These are phyloP conservation scores for Scyliorhinus canicula DNA, from an alignment of 2,797 vertebrate species.

Conservation along the genomic window DNA sequence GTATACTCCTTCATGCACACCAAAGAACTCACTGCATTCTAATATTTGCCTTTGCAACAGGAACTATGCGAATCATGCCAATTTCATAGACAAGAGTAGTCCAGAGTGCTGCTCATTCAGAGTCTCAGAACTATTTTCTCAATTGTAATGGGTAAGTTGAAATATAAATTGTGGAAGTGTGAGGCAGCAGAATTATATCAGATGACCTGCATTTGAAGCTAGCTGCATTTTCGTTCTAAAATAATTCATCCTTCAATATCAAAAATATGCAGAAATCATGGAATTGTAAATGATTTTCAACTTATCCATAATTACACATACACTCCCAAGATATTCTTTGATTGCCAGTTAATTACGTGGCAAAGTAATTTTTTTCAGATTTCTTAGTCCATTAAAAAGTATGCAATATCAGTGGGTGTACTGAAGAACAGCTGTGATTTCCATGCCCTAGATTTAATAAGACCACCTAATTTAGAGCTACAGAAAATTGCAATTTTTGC, in stretches of 20 bases:
- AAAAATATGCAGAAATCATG: not conserved
- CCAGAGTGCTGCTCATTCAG: not conserved
- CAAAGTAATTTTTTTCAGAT: not conserved
- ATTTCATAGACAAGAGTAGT: not conserved
- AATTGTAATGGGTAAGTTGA: not conserved
- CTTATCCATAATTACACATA: not conserved
- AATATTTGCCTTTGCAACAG: not conserved
- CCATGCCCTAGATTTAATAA: not conserved
- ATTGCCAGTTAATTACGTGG: not conserved
- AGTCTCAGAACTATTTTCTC: not conserved
- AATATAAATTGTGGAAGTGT: not conserved
- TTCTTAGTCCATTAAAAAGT: not conserved
- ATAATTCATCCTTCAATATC: not conserved
- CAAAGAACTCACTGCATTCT: not conserved
- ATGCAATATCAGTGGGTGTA: not conserved
- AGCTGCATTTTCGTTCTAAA: not conserved
- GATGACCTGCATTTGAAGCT: not conserved
- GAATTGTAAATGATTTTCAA: not conserved
- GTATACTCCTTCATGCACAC: not conserved
- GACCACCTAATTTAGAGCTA: not conserved
- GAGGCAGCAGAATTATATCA: not conserved
- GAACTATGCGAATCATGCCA: not conserved
- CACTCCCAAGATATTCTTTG: not conserved
- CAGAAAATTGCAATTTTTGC: not conserved
- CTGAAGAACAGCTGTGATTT: not conserved